Base-by-base conservation (phyloP, 2,113 vertebrate species). In the Rhinichthys klamathensis region DNA sequence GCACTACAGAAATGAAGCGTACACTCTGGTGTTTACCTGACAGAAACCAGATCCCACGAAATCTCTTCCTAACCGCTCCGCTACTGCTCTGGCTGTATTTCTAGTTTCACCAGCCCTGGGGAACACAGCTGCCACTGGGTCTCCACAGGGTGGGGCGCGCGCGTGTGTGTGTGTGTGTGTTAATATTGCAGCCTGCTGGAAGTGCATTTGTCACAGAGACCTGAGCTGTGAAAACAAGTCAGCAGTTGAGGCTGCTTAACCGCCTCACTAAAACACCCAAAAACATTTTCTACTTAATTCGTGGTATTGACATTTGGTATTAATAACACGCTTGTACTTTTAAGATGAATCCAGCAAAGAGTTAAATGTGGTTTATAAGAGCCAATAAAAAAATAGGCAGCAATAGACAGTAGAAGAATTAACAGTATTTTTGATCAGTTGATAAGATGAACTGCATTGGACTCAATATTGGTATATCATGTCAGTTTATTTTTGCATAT, bases 201-300 rank as follows among this genome's bases (percentile, higher is more conserved):
- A 21, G 44, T 25, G 79, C 6, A 4, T 60, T 41, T 69, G 32
- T 78, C 30, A 51, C 51, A 46, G 15, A 90, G 88, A 89, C 67
- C 85, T 84, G 88, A 91, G 91, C 90, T 88, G 72, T 89, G 88
- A 90, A 84, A 78, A 87, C 85, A 76, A 80, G 84, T 88, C 89
- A 88, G 86, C 85, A 78, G 90, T 67, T n/a, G 2, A 76, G 25
- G 21, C n/a, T 60, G 23, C 56, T 51, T 13, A 75, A 6, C 18
- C 27, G 7, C 41, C 18, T 80, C 38, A 80, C 38, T 15, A 32
- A 41, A 79, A 60, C 38, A 79, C 56, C 32, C 54, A 35, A 23
- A 35, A 23, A 51, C n/a, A 11, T 1, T n/a, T 75, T 30, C 13
- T 30, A 27, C 16, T 35, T 51, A 32, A 21, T 9, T 49, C 56